Conservation (phyloP, 2,113 vertebrate genomes). For the Osmerus eperlanus region DNA sequence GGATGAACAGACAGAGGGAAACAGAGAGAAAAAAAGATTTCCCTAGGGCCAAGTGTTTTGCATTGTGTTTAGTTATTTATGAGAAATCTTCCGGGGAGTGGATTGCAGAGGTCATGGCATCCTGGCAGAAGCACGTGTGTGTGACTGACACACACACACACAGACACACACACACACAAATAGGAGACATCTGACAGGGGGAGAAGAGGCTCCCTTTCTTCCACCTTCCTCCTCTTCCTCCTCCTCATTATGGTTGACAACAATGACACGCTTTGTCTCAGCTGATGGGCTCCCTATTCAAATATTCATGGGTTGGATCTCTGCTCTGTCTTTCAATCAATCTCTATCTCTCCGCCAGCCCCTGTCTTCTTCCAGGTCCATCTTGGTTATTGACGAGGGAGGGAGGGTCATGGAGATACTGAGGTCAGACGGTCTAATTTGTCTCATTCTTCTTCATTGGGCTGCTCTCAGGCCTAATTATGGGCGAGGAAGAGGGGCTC, state of each 20-base stretch:
- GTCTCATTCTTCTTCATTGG: too few species aligned
- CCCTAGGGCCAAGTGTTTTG: constrained; percentile 50
- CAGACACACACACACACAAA: not conserved
- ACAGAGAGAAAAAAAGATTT: constrained; percentile 6
- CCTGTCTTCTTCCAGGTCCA: not conserved
- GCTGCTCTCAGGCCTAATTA: too few species aligned
- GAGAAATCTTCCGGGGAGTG: constrained; percentile 56
- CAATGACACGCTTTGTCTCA: constrained; percentile 21
- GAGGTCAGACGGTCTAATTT: too few species aligned
- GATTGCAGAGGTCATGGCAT: constrained; percentile 63
- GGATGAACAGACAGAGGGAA: constrained; percentile 29
- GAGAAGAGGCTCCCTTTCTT: constrained; percentile 11
- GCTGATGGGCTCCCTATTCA: constrained; percentile 36
- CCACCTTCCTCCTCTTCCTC: not conserved
- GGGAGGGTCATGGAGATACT: too few species aligned
- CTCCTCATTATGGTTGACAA: constrained; percentile 9
- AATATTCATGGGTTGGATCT: constrained; percentile 31
- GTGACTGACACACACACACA: not conserved
- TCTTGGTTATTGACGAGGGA: too few species aligned
- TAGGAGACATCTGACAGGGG: constrained; percentile 9
- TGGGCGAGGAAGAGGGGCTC: too few species aligned
- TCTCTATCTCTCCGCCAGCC: not conserved
- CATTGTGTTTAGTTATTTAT: constrained; percentile 66
- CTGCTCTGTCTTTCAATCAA: not conserved
- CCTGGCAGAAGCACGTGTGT: constrained; percentile 33